A percentile compares a stretch with the other conserved stretches of the same genome.
Conservation (phyloP, 2,797 vertebrate species). For the Coreius guichenoti region DNA sequence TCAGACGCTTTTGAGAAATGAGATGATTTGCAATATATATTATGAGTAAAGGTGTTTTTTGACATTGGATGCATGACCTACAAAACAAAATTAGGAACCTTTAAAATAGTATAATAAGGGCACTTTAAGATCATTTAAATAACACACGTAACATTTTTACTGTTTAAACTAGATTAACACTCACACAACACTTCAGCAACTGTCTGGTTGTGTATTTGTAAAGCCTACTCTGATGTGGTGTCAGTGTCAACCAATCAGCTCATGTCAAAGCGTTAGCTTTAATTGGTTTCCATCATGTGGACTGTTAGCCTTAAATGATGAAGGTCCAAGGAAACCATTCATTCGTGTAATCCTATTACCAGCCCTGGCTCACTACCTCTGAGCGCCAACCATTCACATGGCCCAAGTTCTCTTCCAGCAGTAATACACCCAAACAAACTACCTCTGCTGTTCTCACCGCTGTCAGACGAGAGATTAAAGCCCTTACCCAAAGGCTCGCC, state of each 20-base stretch:
- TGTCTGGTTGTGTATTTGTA: not conserved
- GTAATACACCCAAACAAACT: constrained; percentile 54
- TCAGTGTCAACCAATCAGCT: constrained; percentile 44
- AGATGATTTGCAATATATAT: not conserved
- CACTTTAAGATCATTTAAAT: not conserved
- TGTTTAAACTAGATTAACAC: not conserved
- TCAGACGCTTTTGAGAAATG: not conserved
- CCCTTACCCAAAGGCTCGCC: constrained; percentile 3
- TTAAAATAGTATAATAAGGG: not conserved
- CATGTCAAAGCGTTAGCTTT: constrained; percentile 48
- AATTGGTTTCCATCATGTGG: constrained; percentile 57
- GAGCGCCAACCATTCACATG: not conserved
- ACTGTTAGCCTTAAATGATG: constrained; percentile 55
- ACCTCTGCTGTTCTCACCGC: constrained; percentile 23
- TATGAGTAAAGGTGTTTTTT: not conserved
- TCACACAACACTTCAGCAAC: not conserved
- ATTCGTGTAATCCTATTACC: constrained; percentile 58
- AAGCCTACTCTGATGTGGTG: constrained; percentile 27
- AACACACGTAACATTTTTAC: not conserved
- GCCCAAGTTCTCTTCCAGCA: constrained; percentile 14
- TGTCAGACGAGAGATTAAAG: constrained; percentile 52
- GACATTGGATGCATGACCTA: not conserved
- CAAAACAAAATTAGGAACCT: not conserved
- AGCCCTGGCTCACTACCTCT: constrained; percentile 32
- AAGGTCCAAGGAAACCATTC: constrained; percentile 50